Percentiles rank a stretch among this genome's conserved stretches.
phyloP scores from a whole-genome alignment of 2,797 vertebrate species.

The Psittacula echo region DNA sequence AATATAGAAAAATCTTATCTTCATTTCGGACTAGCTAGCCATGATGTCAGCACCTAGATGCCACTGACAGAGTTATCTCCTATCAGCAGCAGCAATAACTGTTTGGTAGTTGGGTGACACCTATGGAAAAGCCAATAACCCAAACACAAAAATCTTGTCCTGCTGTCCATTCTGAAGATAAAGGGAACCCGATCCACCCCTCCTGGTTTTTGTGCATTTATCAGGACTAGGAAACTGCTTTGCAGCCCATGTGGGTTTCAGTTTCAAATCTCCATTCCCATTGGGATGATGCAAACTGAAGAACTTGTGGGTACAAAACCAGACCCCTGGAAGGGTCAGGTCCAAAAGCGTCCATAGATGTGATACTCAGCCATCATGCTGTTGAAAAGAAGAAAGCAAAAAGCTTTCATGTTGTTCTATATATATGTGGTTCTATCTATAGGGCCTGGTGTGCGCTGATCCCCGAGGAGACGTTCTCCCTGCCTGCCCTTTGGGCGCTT shows the following conservation, averaged over 20 bases:
- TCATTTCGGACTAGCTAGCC: not conserved
- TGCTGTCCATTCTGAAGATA: not conserved
- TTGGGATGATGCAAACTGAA: not conserved
- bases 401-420: conserved; percentile 76
- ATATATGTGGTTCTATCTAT: conserved; percentile 72
- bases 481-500: conserved; percentile 90
- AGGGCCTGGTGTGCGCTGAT: conserved; percentile 72
- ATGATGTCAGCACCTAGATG: conserved; percentile 54
- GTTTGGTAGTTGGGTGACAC: not conserved
- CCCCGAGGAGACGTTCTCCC: conserved; percentile 76
- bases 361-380: not conserved
- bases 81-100: conserved; percentile 15
- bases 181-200: not conserved
- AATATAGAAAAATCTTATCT: conserved; percentile 67
- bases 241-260: not conserved
- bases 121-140: not conserved
- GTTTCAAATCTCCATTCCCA: not conserved
- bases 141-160: not conserved
- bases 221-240: not conserved
- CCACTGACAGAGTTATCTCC: conserved; percentile 54
- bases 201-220: not conserved
- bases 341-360: conserved; percentile 21
- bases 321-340: conserved; percentile 10
- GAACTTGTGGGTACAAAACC: not conserved
- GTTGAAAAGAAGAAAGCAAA: conserved; percentile 59